A percentile compares a stretch with the other conserved stretches of the same genome.
Conservation (phyloP, 2,113 vertebrate genomes). For the Poeciliopsis retropinna region DNA sequence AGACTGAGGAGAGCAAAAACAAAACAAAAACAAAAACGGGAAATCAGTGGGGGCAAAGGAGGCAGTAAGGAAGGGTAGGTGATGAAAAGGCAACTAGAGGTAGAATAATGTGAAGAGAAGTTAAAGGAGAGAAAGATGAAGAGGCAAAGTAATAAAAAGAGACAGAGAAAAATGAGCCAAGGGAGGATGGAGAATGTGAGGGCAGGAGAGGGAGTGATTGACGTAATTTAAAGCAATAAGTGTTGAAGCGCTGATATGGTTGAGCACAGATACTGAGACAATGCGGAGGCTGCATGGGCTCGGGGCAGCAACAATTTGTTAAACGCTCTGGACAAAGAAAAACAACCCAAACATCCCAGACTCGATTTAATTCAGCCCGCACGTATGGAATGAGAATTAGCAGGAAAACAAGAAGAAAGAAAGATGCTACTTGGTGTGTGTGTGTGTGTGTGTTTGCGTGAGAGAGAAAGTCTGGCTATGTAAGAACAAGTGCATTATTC, state of each 20-base stretch:
- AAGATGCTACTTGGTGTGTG: slow-evolving; percentile 8
- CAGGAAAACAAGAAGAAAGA: slow-evolving; percentile 30
- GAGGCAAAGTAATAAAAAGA: slow-evolving; percentile 79
- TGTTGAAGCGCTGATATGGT: slow-evolving; percentile 78
- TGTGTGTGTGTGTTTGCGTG: background rate
- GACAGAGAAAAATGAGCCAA: slow-evolving; percentile 77
- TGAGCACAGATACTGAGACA: slow-evolving; percentile 75
- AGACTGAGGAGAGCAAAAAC: slow-evolving; percentile 58
- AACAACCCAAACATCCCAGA: slow-evolving; percentile 68
- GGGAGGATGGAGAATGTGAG: slow-evolving; percentile 64
- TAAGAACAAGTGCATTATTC: background rate
- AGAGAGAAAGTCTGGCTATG: background rate
- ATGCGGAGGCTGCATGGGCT: slow-evolving; percentile 67
- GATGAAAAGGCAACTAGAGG: slow-evolving; percentile 76
- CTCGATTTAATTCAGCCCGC: slow-evolving; percentile 69
- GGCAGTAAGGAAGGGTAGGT: slow-evolving; percentile 50
- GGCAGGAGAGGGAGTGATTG: slow-evolving; percentile 78
- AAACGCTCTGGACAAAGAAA: slow-evolving; percentile 72
- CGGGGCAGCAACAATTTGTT: slow-evolving; percentile 74
- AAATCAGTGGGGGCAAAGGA: slow-evolving; percentile 63
- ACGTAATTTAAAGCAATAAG: slow-evolving; percentile 86
- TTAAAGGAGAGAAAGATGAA: slow-evolving; percentile 80
- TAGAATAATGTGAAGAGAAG: slow-evolving; percentile 78
- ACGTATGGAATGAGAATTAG: slow-evolving; percentile 62
- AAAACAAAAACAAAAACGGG: background rate